phyloP scores from a whole-genome alignment of 2,888 invertebrate genomes.

The Lutraria lutraria region DNA sequence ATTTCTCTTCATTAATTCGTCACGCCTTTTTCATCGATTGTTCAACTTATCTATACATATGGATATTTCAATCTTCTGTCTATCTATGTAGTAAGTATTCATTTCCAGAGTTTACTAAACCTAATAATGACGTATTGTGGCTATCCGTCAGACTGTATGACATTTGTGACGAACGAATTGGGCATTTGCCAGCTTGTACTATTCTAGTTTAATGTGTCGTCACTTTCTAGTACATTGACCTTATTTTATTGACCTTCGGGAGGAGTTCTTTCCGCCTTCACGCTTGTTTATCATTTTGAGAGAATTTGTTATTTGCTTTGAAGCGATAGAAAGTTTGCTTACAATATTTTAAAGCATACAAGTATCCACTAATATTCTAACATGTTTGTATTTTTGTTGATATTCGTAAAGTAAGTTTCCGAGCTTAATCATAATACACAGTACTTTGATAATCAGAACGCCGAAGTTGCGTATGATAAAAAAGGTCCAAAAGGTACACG shows the following conservation, averaged over 20 bases:
- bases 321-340: not conserved
- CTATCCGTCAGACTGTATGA: slow-evolving; percentile 9
- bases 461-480: no score
- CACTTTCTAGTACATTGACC: slow-evolving; percentile 16
- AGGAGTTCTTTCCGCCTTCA: not conserved
- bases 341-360: not conserved
- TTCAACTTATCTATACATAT: not conserved
- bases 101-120: slow-evolving; percentile 12
- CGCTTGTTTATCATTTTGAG: not conserved
- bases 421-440: no score
- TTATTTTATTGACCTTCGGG: slow-evolving; percentile 28
- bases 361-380: not conserved
- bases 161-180: slow-evolving; percentile 28
- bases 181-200: slow-evolving; percentile 32
- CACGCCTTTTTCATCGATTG: not conserved
- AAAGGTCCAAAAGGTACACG: no score
- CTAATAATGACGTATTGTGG: slow-evolving; percentile 38
- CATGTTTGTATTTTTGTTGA: not conserved
- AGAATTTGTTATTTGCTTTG: not conserved
- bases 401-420: no score
- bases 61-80: not conserved
- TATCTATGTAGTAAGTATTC: slow-evolving; percentile 17
- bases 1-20: slow-evolving; percentile 10
- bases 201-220: not conserved
- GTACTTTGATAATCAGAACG: no score